Percentiles rank a stretch among this genome's conserved stretches.
These are phyloP conservation scores for Lutraria lutraria DNA, from an alignment of 2,888 invertebrate genomes.

Conservation along the genomic window DNA sequence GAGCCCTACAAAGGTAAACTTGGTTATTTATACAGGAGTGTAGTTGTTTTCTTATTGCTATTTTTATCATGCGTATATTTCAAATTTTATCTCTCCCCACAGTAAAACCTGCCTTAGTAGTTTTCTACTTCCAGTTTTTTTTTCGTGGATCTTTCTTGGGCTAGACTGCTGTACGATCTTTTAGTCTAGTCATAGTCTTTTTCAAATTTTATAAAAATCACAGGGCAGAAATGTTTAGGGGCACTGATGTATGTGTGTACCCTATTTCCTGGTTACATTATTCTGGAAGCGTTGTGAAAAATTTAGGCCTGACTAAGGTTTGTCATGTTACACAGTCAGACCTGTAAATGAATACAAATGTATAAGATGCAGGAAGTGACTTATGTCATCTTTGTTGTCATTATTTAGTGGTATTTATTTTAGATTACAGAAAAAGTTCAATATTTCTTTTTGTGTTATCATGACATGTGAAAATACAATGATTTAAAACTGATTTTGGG, in stretches of 20 bases:
- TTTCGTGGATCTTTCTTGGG: background rate
- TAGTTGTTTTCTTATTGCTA: constrained; percentile 14
- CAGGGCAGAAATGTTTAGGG: background rate
- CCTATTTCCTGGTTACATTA: background rate
- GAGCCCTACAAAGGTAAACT: constrained; percentile 72
- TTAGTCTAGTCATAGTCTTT: background rate
- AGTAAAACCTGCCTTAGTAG: constrained; percentile 11
- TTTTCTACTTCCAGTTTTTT: background rate
- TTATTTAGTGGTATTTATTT: no score
- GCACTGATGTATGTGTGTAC: background rate
- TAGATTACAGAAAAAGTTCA: no score
- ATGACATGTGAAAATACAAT: no score
- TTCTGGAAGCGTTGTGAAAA: background rate
- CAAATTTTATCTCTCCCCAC: background rate
- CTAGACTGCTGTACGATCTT: background rate
- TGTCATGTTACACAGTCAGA: no score
- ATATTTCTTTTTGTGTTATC: no score
- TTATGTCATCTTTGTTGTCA: no score
- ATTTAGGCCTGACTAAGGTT: no score
- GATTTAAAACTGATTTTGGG: no score
- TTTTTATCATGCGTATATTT: background rate
- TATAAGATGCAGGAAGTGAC: no score
- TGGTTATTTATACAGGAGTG: constrained; percentile 5
- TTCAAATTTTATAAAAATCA: background rate
- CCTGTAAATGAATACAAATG: no score